Evolutionary conservation across 2,113 vertebrate genomes (phyloP).

Genomic region (Macquaria australasica): DNA sequence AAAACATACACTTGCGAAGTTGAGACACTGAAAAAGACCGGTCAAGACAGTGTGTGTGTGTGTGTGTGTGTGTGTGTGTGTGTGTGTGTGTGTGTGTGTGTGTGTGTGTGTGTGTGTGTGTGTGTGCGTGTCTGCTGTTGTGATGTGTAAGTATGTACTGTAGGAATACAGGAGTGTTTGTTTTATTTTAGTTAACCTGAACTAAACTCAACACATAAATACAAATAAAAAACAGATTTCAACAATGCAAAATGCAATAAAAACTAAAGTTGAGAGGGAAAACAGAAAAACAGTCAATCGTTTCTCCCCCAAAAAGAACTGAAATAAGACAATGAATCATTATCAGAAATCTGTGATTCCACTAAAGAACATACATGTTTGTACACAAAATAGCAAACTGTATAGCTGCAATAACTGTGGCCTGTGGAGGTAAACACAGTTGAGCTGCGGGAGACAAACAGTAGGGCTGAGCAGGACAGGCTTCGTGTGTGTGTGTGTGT

Average conservation of each 20-base stretch:
- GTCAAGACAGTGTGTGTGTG: conserved; percentile 13
- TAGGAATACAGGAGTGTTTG: neutral
- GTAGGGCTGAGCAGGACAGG: neutral
- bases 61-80: neutral
- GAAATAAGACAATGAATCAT: neutral
- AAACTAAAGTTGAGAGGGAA: neutral
- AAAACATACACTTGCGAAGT: conserved; percentile 34
- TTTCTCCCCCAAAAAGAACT: neutral
- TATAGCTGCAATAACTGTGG: neutral
- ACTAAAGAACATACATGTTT: neutral
- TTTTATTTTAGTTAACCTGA: neutral
- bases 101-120: conserved; percentile 10
- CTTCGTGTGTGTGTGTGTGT: conserved; percentile 8
- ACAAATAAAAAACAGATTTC: conserved; percentile 6
- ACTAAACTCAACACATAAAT: conserved; percentile 1
- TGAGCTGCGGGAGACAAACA: conserved; percentile 12
- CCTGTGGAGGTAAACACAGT: conserved; percentile 11
- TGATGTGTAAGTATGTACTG: neutral
- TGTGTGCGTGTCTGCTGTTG: neutral
- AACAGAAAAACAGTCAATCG: neutral
- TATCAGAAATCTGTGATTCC: neutral
- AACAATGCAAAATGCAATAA: neutral
- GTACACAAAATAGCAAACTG: neutral
- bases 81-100: neutral
- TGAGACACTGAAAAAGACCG: conserved; percentile 18